Conservation (phyloP, 2,888 invertebrate species). For the Scaptomyza parva region DNA sequence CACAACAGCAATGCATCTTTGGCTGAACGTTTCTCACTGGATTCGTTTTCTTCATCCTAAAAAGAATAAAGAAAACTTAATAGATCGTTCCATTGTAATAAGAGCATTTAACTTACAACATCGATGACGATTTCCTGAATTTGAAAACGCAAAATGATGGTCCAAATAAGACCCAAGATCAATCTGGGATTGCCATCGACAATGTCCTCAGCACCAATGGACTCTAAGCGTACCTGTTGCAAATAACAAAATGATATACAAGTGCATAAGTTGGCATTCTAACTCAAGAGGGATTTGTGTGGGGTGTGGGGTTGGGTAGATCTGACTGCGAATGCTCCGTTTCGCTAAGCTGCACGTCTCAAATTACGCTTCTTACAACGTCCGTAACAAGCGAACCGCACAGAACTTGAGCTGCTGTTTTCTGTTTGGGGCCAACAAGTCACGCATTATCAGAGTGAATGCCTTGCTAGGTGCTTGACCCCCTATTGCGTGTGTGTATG, state of each 20-base stretch:
- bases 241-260: constrained; percentile 26
- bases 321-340: constrained; percentile 24
- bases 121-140: constrained; percentile 99
- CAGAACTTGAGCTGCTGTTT: constrained; percentile 36
- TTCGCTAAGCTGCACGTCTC: constrained; percentile 56
- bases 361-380: constrained; percentile 54
- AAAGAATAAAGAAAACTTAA: not conserved
- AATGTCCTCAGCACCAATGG: constrained; percentile 99
- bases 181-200: constrained; percentile 98
- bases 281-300: not conserved
- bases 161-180: constrained; percentile 99
- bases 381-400: constrained; percentile 51
- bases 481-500: constrained; percentile 8
- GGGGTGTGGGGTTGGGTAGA: not conserved
- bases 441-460: constrained; percentile 76
- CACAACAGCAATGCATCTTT: constrained; percentile 99
- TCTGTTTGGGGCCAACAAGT: constrained; percentile 49
- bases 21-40: constrained; percentile 98
- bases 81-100: not conserved
- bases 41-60: constrained; percentile 97
- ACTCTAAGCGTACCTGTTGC: constrained; percentile 95
- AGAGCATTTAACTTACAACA: constrained; percentile 88
- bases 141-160: constrained; percentile 99
- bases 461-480: constrained; percentile 67
- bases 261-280: constrained; percentile 46